Base-by-base conservation (phyloP, 1,140 invertebrate species). In the Listronotus bonariensis region DNA sequence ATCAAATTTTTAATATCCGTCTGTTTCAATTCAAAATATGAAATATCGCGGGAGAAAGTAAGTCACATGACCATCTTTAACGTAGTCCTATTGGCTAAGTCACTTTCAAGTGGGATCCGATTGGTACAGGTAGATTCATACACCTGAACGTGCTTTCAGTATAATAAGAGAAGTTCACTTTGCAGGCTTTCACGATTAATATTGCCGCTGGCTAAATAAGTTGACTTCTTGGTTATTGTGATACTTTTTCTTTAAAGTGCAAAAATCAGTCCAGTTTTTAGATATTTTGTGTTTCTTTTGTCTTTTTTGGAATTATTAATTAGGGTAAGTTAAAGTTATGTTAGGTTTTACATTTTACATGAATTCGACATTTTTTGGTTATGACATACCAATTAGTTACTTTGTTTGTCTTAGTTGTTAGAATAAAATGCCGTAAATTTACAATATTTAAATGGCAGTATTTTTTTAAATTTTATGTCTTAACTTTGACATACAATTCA, bases 131-230 rank as follows among this genome's bases (percentile, higher is more conserved):
- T 57, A 32, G 57, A 69, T 49, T 65, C 65, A 67, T 46, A 57
- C 46, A 69, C 68, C 68, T 67, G 70, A 72, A 72, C 70, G 65
- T 43, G 32, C 26, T 53, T 72, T 72, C 52, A 61, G 68, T 72
- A 72, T 72, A 36, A 36, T 36, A 72, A 72, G 70, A 72, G 53
- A 40, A 53, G 32, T 17, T 12, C 17, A 26, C 41, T 42, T 48
- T 15, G 26, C 26, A 18, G 10, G 56, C 57, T 58, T 59, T 59
- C 58, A 53, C 66, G 20, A 26, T 40, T 55, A 15, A 52, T 51
- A 41, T 31, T 49, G 46, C 57, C 34, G 15, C 42, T 11, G 43
- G 18, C 41, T 10, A 40, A 4, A 46, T 10, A n/a, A 10, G 41
- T 48, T 9, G n/a, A 5, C 17, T 17, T 46, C 9, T 46, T 46